Evolutionary conservation across 2,888 invertebrate genomes (phyloP).

Genomic region (Ochropacha duplaris): DNA sequence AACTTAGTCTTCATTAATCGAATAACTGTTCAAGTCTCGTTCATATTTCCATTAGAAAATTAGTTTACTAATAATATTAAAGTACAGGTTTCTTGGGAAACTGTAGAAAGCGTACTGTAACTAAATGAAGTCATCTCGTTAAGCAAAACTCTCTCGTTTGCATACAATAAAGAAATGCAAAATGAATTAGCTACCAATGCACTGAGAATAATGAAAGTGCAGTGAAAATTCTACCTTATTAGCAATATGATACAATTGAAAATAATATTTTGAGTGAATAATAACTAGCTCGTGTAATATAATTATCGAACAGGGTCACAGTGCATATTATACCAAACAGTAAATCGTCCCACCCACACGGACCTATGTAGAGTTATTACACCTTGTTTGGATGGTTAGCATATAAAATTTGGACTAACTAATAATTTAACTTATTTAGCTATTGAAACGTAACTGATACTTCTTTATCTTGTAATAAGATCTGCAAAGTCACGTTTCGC

Average conservation of each 20-base stretch:
- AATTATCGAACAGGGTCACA: constrained; percentile 11
- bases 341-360: neutral
- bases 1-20: neutral
- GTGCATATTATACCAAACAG: neutral
- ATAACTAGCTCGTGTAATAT: constrained; percentile 2
- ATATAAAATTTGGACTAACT: neutral
- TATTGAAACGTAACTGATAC: too few species aligned
- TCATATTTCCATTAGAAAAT: constrained; percentile 24
- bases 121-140: constrained; percentile 47
- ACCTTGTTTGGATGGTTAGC: neutral
- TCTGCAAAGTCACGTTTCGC: too few species aligned
- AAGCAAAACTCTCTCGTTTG: constrained; percentile 37
- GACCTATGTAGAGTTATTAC: neutral
- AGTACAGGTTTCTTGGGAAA: neutral
- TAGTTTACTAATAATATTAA: constrained; percentile 19
- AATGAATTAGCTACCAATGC: constrained; percentile 38
- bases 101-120: constrained; percentile 26
- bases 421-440: neutral
- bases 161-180: constrained; percentile 54
- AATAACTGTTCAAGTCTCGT: neutral
- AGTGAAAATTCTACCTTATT: neutral
- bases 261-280: neutral
- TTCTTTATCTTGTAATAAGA: too few species aligned
- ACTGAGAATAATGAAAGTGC: constrained; percentile 5
- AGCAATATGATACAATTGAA: neutral